Percentiles rank a stretch among this genome's conserved stretches.
phyloP scores from a whole-genome alignment of 1,140 invertebrate species.

The Lerema accius region DNA sequence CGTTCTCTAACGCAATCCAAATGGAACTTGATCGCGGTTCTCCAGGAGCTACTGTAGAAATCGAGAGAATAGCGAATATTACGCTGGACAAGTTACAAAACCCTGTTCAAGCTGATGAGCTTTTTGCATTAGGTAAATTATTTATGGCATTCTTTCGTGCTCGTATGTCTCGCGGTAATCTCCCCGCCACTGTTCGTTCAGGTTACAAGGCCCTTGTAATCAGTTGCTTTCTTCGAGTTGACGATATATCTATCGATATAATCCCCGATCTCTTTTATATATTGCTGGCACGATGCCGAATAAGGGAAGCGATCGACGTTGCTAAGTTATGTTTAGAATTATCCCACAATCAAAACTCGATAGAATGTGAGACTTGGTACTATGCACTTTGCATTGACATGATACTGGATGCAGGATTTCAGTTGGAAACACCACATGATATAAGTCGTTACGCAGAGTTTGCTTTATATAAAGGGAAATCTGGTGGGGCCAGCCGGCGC shows the following conservation, averaged over 20 bases:
- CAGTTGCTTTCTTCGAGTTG: slow-evolving; percentile 66
- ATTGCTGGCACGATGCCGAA: slow-evolving; percentile 61
- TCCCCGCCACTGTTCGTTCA: slow-evolving; percentile 61
- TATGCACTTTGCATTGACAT: slow-evolving; percentile 77
- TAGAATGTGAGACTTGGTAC: slow-evolving; percentile 71
- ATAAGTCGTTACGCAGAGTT: slow-evolving; percentile 64
- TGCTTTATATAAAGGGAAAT: slow-evolving; percentile 48
- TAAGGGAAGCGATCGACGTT: slow-evolving; percentile 71
- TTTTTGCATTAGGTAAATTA: slow-evolving; percentile 71
- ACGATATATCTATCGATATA: slow-evolving; percentile 65
- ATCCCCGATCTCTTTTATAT: slow-evolving; percentile 74
- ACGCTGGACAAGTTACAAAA: slow-evolving; percentile 48
- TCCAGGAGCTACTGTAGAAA: slow-evolving; percentile 55
- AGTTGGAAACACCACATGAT: slow-evolving; percentile 64
- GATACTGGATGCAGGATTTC: slow-evolving; percentile 76
- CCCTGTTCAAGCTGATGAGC: slow-evolving; percentile 62
- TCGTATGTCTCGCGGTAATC: slow-evolving; percentile 58
- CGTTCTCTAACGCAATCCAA: slow-evolving; percentile 62
- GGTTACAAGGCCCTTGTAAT: slow-evolving; percentile 69
- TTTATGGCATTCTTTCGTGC: slow-evolving; percentile 67
- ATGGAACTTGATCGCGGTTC: slow-evolving; percentile 62
- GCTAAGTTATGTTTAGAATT: slow-evolving; percentile 54
- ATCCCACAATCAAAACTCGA: slow-evolving; percentile 47
- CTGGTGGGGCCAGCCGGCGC: slow-evolving; percentile 49
- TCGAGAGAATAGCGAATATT: slow-evolving; percentile 56